A percentile compares a stretch with the other conserved stretches of the same genome.
Evolutionary conservation across 2,888 invertebrate genomes (phyloP).

Genomic region (Teinopalpus imperialis): DNA sequence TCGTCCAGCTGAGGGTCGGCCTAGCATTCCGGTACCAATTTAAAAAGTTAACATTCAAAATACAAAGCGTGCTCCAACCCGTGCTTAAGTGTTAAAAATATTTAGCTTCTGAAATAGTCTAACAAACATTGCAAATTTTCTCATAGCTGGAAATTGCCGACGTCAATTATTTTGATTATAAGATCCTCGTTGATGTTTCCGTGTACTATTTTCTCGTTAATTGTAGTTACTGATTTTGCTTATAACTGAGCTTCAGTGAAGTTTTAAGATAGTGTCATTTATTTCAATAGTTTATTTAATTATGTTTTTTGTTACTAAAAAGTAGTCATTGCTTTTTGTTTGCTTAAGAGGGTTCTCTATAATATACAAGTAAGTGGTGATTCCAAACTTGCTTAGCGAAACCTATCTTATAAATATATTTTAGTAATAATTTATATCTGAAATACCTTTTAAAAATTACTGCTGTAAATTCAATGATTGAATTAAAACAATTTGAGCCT

Average conservation of each 20-base stretch:
- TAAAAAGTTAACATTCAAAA: conserved; percentile 46
- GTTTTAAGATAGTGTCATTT: background rate
- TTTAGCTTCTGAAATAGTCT: conserved; percentile 26
- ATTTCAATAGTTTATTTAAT: too few relatives aligned
- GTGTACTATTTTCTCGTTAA: conserved; percentile 5
- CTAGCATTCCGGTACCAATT: conserved; percentile 50
- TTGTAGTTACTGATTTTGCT: background rate
- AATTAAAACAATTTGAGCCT: too few relatives aligned
- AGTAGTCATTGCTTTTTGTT: too few relatives aligned
- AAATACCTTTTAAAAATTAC: too few relatives aligned
- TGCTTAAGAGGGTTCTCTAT: too few relatives aligned
- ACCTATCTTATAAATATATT: too few relatives aligned
- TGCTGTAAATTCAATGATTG: too few relatives aligned
- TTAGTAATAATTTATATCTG: too few relatives aligned
- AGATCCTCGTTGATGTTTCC: conserved; percentile 13
- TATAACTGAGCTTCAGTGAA: too few relatives aligned
- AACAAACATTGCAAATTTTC: conserved; percentile 25
- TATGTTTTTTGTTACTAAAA: too few relatives aligned
- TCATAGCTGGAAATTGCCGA: conserved; percentile 18
- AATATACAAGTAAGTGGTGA: too few relatives aligned
- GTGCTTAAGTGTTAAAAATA: conserved; percentile 44
- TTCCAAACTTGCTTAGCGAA: too few relatives aligned
- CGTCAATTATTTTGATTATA: conserved; percentile 18
- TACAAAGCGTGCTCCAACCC: conserved; percentile 29
- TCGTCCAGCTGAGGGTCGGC: conserved; percentile 46